A percentile compares a stretch with the other conserved stretches of the same genome.
Evolutionary conservation across 2,797 vertebrate genomes (phyloP).

Genomic region (Dallia pectoralis): DNA sequence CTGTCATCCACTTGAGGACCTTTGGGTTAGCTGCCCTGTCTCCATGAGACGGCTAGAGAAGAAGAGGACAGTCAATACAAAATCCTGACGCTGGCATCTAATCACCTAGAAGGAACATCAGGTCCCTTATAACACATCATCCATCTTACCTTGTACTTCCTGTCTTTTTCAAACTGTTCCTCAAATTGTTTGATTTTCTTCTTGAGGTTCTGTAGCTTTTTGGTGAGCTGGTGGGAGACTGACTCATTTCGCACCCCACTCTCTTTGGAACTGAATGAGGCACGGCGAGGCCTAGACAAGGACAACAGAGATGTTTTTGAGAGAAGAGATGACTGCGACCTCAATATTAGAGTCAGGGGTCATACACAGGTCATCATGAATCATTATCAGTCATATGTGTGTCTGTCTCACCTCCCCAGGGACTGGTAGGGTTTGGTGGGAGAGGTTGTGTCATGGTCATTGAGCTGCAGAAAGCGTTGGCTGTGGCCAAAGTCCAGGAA

Average conservation of each 20-base stretch:
- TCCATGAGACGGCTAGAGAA: constrained; percentile 83
- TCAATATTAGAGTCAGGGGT: background rate
- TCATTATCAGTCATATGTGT: background rate
- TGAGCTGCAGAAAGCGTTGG: constrained; percentile 89
- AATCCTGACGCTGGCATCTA: background rate
- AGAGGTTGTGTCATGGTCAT: constrained; percentile 81
- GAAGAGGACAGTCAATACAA: background rate
- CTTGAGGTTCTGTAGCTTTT: constrained; percentile 90
- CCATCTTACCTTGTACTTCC: constrained; percentile 84
- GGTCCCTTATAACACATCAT: background rate
- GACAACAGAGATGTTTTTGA: background rate
- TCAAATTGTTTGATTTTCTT: constrained; percentile 99
- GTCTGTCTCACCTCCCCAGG: constrained; percentile 76
- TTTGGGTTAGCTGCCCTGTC: constrained; percentile 97
- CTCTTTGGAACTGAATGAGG: constrained; percentile 91
- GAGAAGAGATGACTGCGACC: background rate
- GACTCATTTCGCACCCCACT: constrained; percentile 81
- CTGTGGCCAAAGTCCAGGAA: constrained; percentile 94
- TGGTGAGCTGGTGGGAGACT: constrained; percentile 90
- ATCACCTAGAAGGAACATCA: background rate
- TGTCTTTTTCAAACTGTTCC: constrained; percentile 96
- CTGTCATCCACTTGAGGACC: constrained; percentile 98
- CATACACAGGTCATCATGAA: background rate
- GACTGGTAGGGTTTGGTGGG: constrained; percentile 88
- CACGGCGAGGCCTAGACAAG: constrained; percentile 81